phyloP scores from a whole-genome alignment of 2,888 invertebrate species.

The Linnaemya tessellans region DNA sequence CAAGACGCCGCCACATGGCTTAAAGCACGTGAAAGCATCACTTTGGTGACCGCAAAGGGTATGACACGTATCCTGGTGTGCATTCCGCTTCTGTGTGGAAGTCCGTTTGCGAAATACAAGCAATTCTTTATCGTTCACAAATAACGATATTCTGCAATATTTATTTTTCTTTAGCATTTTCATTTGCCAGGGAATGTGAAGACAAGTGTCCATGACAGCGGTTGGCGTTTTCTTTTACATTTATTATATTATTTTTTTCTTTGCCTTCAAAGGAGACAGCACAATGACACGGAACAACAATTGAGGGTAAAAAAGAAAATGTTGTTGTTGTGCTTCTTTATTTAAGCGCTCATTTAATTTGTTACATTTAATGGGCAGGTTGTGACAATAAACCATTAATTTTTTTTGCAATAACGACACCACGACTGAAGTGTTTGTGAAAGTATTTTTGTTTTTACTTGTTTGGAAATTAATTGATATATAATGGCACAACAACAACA shows the following conservation, averaged over 20 bases:
- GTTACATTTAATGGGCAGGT: constrained; percentile 38
- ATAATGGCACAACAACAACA: neutral
- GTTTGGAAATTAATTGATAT: constrained; percentile 28
- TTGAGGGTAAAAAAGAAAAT: constrained; percentile 5
- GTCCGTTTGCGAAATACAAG: neutral
- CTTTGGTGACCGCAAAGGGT: no score
- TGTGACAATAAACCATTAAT: constrained; percentile 59
- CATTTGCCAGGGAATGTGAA: constrained; percentile 48
- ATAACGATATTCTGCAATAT: neutral
- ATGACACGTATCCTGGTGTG: neutral
- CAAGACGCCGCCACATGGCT: no score
- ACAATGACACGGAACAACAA: constrained; percentile 6
- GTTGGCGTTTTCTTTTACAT: constrained; percentile 8
- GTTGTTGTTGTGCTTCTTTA: neutral
- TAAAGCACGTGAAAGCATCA: no score
- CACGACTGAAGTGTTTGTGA: constrained; percentile 1
- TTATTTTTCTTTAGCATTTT: constrained; percentile 13
- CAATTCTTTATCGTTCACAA: neutral
- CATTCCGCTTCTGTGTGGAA: neutral
- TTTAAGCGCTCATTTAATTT: constrained; percentile 25
- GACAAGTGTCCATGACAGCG: constrained; percentile 54
- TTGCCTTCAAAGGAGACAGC: neutral
- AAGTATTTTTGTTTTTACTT: neutral
- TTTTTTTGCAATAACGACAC: constrained; percentile 40
- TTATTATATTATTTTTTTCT: constrained; percentile 9